Evolutionary conservation across 2,113 vertebrate genomes (phyloP).

Genomic region (Coryphaenoides rupestris): DNA sequence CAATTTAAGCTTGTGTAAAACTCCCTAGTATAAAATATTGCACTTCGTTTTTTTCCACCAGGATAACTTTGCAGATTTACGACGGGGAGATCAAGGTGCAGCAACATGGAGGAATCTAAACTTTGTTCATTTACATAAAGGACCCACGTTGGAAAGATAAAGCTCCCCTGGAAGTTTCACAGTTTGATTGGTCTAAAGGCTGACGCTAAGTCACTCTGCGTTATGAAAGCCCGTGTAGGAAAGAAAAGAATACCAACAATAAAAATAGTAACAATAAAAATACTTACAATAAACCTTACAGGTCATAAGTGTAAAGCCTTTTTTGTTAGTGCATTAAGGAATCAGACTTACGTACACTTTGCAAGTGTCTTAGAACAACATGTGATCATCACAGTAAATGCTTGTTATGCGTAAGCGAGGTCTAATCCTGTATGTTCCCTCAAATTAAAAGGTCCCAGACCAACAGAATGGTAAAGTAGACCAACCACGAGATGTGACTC

Average conservation of each 20-base stretch:
- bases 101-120: too few species aligned
- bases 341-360: neutral
- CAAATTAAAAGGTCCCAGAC: too few species aligned
- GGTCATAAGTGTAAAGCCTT: constrained; percentile 48
- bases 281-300: constrained; percentile 17
- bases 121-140: too few species aligned
- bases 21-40: constrained; percentile 59
- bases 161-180: constrained; percentile 65
- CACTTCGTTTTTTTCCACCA: constrained; percentile 53
- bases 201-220: neutral
- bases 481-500: constrained; percentile 39
- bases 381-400: constrained; percentile 21
- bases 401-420: neutral
- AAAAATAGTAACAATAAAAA: constrained; percentile 15
- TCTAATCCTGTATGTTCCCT: too few species aligned
- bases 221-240: too few species aligned
- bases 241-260: neutral
- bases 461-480: constrained; percentile 32
- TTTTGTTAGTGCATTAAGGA: constrained; percentile 3
- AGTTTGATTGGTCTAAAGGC: constrained; percentile 63
- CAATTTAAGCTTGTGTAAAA: constrained; percentile 29
- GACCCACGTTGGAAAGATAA: too few species aligned
- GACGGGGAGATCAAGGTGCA: too few species aligned
- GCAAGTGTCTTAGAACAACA: constrained; percentile 1
- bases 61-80: too few species aligned